Conservation (phyloP, 2,113 vertebrate genomes). For the Alectura lathami region DNA sequence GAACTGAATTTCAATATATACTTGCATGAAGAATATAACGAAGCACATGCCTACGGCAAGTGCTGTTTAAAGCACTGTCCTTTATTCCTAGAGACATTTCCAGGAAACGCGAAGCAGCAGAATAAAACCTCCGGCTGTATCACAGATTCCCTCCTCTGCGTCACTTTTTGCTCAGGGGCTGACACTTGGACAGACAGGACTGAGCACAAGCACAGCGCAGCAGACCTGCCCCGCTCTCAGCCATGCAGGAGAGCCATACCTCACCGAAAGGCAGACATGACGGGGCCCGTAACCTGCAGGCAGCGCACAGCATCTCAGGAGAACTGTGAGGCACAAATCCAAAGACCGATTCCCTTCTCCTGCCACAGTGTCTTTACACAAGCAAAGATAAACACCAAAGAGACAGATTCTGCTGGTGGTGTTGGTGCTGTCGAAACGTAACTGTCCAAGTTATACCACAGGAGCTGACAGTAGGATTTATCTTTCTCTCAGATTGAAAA, state of each 20-base stretch:
- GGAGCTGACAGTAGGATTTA: background rate
- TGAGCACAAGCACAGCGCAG: background rate
- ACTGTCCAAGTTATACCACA: background rate
- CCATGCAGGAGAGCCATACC: background rate
- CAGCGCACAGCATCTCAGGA: background rate
- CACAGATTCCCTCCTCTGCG: background rate
- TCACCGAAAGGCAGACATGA: background rate
- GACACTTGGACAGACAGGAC: background rate
- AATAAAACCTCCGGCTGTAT: background rate
- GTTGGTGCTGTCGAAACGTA: background rate
- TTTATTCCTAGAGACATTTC: constrained; percentile 1
- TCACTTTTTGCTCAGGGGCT: background rate
- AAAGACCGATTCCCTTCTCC: background rate
- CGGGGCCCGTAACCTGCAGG: background rate
- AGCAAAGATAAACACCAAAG: background rate
- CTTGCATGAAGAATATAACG: constrained; percentile 18
- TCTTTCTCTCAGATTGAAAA: background rate
- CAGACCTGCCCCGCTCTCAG: background rate
- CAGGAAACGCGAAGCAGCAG: background rate
- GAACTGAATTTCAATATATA: constrained; percentile 32
- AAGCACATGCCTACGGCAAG: background rate
- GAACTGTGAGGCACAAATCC: background rate
- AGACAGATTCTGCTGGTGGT: fast-evolving
- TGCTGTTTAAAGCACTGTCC: background rate
- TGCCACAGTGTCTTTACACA: background rate